Base-by-base conservation (phyloP, 2,888 invertebrate species). In the Tridacna crocea region DNA sequence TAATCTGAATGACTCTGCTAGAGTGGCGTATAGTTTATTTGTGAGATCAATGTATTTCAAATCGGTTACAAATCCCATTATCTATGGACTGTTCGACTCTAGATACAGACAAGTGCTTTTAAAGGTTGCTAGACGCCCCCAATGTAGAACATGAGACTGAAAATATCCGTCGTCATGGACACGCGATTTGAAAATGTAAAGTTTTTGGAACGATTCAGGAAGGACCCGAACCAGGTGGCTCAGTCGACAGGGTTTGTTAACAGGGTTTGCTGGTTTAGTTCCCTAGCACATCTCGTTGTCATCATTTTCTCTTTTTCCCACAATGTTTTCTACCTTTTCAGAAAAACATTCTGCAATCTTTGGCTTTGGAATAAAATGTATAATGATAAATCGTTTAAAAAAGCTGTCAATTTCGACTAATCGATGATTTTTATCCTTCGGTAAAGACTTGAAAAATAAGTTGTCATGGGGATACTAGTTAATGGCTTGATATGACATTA, bases 41-140 rank as follows among this genome's bases (percentile, higher is more conserved):
- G 24, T 70, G 22, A 11, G 70, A 17, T 70, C 70, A 17, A 70
- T 70, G 26, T 70, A 70, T 70, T 70, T 70, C 24, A 70, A 70
- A 26, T 70, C 70, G 10, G 70, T 70, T 48, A 17, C 46, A 24
- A 70, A 70, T 51, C 70, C 70, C 12, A 22, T 70, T 22, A 70
- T 70, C 24, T 70, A 70, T 24, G 70, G 70, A 26, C 48, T 70
- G 19, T 70, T 70, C 26, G 70, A 70, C 26, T 22, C 48, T n/a
- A 48, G 70, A 19, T 70, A 24, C 51, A 70, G 70, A 26, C 70
- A 70, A 15, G 51, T 70, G 11, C 51, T 70, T 13, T 55, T 55
- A 55, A 55, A 55, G 55, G 36, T 36, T 36, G 36, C 8, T 36
- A 36, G 36, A 36, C 36, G 36, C 36, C 36, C 36, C 36, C 36